Evolutionary conservation across 2,888 invertebrate genomes (phyloP), one percentile per base, ranked within the genome.

Genomic region (Limnephilus rhombicus): DNA sequence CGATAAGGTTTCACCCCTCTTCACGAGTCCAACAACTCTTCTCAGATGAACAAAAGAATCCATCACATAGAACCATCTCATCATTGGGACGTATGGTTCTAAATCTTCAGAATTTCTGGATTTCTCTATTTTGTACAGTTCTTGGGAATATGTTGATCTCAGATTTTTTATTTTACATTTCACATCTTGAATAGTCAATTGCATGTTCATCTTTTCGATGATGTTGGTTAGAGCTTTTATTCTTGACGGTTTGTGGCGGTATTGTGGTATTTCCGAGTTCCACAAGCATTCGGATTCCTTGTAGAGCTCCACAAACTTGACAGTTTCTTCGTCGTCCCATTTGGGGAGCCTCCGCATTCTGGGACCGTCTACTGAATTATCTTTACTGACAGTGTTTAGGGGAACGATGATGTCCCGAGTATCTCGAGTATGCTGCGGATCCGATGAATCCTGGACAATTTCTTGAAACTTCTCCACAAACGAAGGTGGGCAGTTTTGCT

Each of bases 91-190:
- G n/a, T 34, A 41, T 41, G 18, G 37, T 1, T 85, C 41, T 9
- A n/a, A 24, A 7, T 41, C 41, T n/a, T 12, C 41, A n/a, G 68
- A 68, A 24, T 9, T 45, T 24, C 37, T 85, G n/a, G 85, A 82
- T 82, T 82, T 82, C 13, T 82, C 34, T 34, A 85, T 85, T 24
- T 85, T 85, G 11, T 34, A 41, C n/a, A 85, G 24, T 85, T 85
- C 85, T 85, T 85, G 34, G 41, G n/a, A 34, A 37, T 85, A 85
- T 3, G 85, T 85, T n/a, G 85, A 85, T 11, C 85, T 18, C 45
- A 85, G 34, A n/a, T 85, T 85, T 85, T 85, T 85, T 41, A 85
- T 85, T 41, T 85, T 85, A 15, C 13, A n/a, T 85, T 34, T 85
- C 7, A 85, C 85, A 11, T 34, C 37, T n/a, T 12, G 37, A 37